Conservation (phyloP, 1,140 invertebrate species). For the Drosophila orosa region DNA sequence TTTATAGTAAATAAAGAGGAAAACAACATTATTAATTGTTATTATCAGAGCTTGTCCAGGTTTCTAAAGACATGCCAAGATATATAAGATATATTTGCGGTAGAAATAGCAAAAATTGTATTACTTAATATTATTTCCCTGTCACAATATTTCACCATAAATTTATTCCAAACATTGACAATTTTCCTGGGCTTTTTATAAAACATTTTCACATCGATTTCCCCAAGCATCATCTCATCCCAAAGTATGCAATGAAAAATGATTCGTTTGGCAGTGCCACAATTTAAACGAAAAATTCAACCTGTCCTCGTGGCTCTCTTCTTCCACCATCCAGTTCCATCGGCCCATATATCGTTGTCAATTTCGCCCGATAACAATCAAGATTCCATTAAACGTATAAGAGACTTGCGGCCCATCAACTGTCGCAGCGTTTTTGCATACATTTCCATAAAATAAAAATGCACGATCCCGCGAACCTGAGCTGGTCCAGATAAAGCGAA, state of each 20-base stretch:
- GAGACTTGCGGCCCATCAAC: conserved; percentile 40
- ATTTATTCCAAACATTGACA: conserved; percentile 2
- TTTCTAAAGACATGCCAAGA: no score
- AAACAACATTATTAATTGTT: no score
- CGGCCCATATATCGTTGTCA: conserved; percentile 50
- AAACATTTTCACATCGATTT: conserved; percentile 1
- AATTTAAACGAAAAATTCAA: conserved; percentile 29
- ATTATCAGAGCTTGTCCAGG: no score
- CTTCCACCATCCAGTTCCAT: conserved; percentile 3
- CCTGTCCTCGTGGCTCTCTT: conserved; percentile 3
- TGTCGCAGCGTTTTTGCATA: conserved; percentile 39
- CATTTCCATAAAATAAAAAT: conserved; percentile 42
- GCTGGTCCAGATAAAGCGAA: conserved; percentile 35
- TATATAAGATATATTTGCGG: no score
- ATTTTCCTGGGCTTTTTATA: conserved; percentile 8
- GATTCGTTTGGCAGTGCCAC: conserved; percentile 8
- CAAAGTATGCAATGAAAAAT: conserved; percentile 37
- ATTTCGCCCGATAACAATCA: conserved; percentile 41
- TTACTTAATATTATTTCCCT: neutral
- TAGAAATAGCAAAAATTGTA: neutral
- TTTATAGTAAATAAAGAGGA: no score
- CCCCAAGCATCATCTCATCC: neutral
- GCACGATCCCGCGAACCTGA: conserved; percentile 5
- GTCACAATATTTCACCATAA: conserved; percentile 1
- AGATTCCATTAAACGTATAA: conserved; percentile 46